phyloP scores from a whole-genome alignment of 2,113 vertebrate species.

The Clarias macrocephalus region DNA sequence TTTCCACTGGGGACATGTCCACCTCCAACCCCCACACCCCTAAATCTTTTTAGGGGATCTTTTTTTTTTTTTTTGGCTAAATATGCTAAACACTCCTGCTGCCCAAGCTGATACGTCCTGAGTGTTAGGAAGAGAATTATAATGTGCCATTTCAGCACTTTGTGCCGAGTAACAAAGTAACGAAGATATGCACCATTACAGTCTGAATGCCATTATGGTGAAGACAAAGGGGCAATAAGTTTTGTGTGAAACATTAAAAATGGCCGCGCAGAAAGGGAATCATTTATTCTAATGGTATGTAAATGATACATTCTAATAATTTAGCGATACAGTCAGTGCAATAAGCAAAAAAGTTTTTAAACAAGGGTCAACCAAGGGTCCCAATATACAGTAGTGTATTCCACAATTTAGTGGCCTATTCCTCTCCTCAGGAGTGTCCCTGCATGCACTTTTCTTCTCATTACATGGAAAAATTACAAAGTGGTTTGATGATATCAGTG shows the following conservation, averaged over 20 bases:
- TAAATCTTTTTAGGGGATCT: neutral
- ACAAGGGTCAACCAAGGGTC: neutral
- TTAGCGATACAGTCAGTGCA: neutral
- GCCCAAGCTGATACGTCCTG: neutral
- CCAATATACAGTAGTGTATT: neutral
- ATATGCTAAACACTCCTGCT: neutral
- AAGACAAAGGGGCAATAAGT: neutral
- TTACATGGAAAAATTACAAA: neutral
- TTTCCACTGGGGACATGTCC: neutral
- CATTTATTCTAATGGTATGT: neutral
- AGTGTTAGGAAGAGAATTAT: neutral
- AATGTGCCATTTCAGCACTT: neutral
- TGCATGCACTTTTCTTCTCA: neutral
- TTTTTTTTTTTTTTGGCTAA: neutral
- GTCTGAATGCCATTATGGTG: slow-evolving; percentile 4
- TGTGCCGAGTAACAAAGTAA: neutral
- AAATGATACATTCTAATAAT: neutral
- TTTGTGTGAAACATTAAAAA: neutral
- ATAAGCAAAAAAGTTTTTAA: neutral
- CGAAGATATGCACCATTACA: neutral
- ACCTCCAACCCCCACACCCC: slow-evolving; percentile 2
- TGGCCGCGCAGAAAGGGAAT: neutral
- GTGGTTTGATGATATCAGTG: neutral
- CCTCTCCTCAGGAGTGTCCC: neutral
- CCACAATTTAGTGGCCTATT: neutral